These are phyloP conservation scores for Spinus pinus DNA, from an alignment of 2,797 vertebrate species.

Conservation along the genomic window DNA sequence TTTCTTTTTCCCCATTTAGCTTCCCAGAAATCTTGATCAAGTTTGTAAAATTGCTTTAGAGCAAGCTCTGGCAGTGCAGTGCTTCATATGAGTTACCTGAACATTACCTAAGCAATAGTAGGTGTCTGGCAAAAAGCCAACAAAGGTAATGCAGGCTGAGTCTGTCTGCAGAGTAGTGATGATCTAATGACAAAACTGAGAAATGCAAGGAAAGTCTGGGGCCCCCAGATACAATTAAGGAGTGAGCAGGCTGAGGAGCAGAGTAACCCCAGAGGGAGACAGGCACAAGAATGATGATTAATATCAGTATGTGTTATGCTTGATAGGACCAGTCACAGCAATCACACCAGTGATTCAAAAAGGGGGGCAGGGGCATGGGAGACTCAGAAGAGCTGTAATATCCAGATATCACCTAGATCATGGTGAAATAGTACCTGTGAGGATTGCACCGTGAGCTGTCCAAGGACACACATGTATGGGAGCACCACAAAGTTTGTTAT, in stretches of 20 bases:
- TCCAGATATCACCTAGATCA: not conserved
- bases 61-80: not conserved
- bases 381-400: not conserved
- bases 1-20: not conserved
- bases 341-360: not conserved
- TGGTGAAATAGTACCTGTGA: not conserved
- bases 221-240: not conserved
- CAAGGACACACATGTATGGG: not conserved
- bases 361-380: not conserved
- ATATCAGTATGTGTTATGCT: not conserved
- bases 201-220: not conserved
- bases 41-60: not conserved
- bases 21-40: not conserved
- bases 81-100: not conserved
- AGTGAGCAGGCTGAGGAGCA: not conserved
- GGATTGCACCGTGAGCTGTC: not conserved
- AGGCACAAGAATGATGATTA: conserved; percentile 24
- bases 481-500: not conserved
- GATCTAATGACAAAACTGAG: not conserved
- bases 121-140: not conserved
- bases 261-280: not conserved
- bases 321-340: not conserved
- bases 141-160: not conserved
- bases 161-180: not conserved
- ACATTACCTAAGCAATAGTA: not conserved